Base-by-base conservation (phyloP, 2,113 vertebrate genomes). In the Carassius gibelio region DNA sequence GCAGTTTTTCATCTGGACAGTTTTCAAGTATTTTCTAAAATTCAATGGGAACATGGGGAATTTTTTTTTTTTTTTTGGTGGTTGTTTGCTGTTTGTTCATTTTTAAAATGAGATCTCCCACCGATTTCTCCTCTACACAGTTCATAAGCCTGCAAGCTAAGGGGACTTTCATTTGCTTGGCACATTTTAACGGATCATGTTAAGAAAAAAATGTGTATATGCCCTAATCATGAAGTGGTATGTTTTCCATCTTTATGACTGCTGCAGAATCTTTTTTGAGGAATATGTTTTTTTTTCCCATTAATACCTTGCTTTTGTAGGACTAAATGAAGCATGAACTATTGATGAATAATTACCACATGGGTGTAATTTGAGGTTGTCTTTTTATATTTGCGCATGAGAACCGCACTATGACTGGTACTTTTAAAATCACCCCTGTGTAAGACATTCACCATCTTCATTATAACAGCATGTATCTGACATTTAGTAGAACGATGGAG, bases 391-490 rank as follows among this genome's bases (percentile, higher is more conserved):
- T 89, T 86, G 82, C 86, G 68, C 64, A 83, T 88, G 87, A 90
- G 86, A 87, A 13, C 42, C 7, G 69, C 50, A 69, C 64, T 64
- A 36, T 78, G n/a, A 79, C 13, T 68, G 72, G 74, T 82, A 69
- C 83, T 84, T 81, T 88, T 86, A 57, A 87, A 88, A 50, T 34
- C 10, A 9, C n/a, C 75, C 8, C 10, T 68, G 13, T 76, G 59
- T 85, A 86, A 75, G 36, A 86, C 84, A 89, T 91, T 89, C 86
- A 86, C 87, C 92, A 90, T 38, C 57, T 81, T 48, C 15, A 36
- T 71, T 55, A 55, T 55, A 82, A n/a, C 84, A 92, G 93, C 93
- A 94, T 94, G 94, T 91, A 93, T 92, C 92, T 92, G 91, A 83
- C 81, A 90, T 86, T 74, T n/a, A 42, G 68, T 50, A 17, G 71